phyloP scores from a whole-genome alignment of 2,888 invertebrate species.

The Cephus pulcher region DNA sequence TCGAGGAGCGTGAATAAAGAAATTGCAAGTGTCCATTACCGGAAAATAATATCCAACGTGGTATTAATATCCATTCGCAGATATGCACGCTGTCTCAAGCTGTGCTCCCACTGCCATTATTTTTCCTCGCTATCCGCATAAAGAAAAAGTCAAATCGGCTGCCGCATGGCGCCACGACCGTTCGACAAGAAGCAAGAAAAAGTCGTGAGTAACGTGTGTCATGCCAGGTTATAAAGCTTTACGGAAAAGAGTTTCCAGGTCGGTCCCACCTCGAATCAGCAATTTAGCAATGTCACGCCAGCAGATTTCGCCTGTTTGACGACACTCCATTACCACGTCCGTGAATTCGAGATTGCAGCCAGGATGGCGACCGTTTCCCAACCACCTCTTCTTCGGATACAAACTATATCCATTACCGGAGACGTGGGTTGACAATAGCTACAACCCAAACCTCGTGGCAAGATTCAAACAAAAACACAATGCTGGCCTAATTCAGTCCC shows the following conservation, averaged over 20 bases:
- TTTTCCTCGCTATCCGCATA: not conserved
- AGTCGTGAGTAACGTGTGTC: not conserved
- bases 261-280: constrained; percentile 1
- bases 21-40: constrained; percentile 16
- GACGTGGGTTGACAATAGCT: constrained; percentile 49
- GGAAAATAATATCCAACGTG: not conserved
- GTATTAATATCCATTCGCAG: not conserved
- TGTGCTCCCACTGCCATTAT: not conserved
- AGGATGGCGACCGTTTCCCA: constrained; percentile 14
- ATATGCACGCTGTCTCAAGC: not conserved
- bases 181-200: not conserved
- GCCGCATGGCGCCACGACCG: not conserved
- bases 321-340: constrained; percentile 13
- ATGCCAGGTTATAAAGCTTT: not conserved
- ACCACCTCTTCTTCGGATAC: constrained; percentile 36
- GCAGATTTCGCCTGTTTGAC: constrained; percentile 9
- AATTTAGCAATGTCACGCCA: constrained; percentile 17
- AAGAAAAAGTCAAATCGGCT: not conserved
- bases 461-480: constrained; percentile 49
- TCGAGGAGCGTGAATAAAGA: constrained; percentile 27
- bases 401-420: constrained; percentile 46
- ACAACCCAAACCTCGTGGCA: constrained; percentile 40
- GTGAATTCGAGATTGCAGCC: constrained; percentile 13
- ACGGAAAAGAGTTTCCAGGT: not conserved
- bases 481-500: constrained; percentile 47